Base-by-base conservation (phyloP, 2,113 vertebrate genomes). In the Nannobrachium achirus region DNA sequence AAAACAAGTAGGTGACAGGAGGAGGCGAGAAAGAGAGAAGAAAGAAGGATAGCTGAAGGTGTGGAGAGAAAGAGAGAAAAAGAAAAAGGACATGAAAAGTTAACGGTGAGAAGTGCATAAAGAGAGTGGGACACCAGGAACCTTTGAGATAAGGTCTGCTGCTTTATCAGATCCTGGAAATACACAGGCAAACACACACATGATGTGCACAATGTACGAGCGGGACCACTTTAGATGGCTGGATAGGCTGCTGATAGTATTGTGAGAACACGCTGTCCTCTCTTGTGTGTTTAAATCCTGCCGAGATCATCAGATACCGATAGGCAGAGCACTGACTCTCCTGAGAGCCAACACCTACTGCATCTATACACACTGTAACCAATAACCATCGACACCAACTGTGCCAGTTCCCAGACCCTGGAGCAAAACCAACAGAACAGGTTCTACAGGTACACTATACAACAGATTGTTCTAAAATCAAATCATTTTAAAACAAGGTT, bases 161-260 rank as follows among this genome's bases (percentile, higher is more conserved):
- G 66, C 68, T 64, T 83, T 81, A 84, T 83, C 87, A 52, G 52
- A 55, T 51, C 16, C 56, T 63, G 70, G 51, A 71, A 78, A 76
- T 75, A 82, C 13, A 40, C 56, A 57, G 10, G 10, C 33, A 57
- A n/a, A 57, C 33, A 57, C 56, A 40, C 56, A 58, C 38, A 16
- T 9, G 8, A 16, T 9, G 8, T 55, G 70, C 69, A 60, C 72
- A 66, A 79, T 10, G 42, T 14, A 74, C 38, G 52, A 63, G 63
- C 72, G 1, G 6, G 15, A 42, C 33, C 25, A 33, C 25, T 33
- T 33, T 33, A 75, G 74, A 79, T 79, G 56, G 51, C 72, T 16
- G 11, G 20, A 70, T 62, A 1, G 49, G 48, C 45, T 55, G 66
- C 79, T 79, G 45, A 61, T 58, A 72, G 48, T 59, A 40, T 57